Conservation (phyloP, 2,797 vertebrate species). For the Otus scops region DNA sequence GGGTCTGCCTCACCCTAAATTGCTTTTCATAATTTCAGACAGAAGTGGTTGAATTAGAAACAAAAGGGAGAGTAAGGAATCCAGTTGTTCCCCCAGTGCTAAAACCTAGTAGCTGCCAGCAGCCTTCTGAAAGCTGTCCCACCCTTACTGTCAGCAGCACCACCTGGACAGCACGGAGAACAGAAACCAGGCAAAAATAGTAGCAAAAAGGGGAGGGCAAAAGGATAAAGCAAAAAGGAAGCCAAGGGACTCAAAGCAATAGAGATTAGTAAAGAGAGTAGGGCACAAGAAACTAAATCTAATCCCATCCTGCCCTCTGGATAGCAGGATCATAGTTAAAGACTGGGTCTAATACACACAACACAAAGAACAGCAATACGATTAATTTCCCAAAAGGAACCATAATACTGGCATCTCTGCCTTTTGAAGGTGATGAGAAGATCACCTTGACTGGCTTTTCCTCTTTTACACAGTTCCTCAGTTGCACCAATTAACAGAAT, state of each 20-base stretch:
- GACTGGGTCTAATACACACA: not conserved
- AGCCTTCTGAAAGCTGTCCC: not conserved
- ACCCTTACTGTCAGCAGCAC: rapidly evolving
- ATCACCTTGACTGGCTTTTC: not conserved
- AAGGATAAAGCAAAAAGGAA: not conserved
- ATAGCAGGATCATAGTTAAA: not conserved
- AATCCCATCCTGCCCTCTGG: not conserved
- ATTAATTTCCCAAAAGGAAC: not conserved
- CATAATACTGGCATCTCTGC: not conserved
- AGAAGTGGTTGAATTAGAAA: not conserved
- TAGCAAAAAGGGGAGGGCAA: not conserved
- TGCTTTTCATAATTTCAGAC: not conserved
- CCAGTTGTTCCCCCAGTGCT: not conserved
- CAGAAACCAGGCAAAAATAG: not conserved
- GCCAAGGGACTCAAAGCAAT: not conserved
- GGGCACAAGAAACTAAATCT: not conserved
- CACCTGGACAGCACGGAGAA: not conserved
- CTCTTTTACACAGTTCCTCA: not conserved
- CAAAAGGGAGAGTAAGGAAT: not conserved
- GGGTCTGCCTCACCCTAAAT: not conserved
- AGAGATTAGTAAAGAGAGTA: not conserved
- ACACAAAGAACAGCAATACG: not conserved
- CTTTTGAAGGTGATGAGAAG: not conserved
- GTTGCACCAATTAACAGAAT: not conserved
- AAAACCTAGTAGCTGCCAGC: not conserved